These are phyloP conservation scores for Pteronotus mesoamericanus DNA, from an alignment of 2,797 vertebrate genomes.

Conservation along the genomic window DNA sequence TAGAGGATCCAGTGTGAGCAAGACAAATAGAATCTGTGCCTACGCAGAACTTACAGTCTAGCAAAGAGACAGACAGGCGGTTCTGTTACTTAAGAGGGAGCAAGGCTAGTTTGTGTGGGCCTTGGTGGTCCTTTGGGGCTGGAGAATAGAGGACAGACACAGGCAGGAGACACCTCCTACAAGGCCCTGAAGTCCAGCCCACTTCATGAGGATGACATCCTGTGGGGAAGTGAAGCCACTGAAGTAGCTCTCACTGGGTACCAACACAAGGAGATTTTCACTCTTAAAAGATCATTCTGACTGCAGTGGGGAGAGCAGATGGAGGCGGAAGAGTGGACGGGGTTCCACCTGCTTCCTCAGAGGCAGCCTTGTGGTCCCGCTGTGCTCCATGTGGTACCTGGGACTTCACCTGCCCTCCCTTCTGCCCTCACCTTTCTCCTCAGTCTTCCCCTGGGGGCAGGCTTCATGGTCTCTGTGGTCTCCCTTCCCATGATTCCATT, in stretches of 20 bases:
- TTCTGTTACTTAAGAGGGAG: neutral
- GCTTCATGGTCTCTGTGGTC: neutral
- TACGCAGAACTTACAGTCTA: neutral
- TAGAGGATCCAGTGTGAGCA: neutral
- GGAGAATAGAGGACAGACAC: neutral
- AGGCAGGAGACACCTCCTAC: neutral
- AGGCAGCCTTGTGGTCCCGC: neutral
- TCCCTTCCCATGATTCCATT: neutral
- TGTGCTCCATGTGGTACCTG: neutral
- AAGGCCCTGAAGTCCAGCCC: neutral
- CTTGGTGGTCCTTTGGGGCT: neutral
- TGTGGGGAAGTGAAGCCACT: neutral
- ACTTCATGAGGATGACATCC: neutral
- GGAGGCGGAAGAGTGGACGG: neutral
- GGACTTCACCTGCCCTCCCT: neutral
- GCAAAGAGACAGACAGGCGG: neutral
- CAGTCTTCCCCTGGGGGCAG: accelerated
- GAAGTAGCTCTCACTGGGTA: neutral
- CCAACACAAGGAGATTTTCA: neutral
- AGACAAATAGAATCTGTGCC: neutral
- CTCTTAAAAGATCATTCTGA: neutral
- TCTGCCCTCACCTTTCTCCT: neutral
- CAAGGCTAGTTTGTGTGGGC: too few relatives aligned
- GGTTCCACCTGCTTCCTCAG: neutral
- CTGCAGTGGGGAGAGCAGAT: neutral